These are phyloP conservation scores for Colossoma macropomum DNA, from an alignment of 2,113 vertebrate genomes.

Conservation along the genomic window DNA sequence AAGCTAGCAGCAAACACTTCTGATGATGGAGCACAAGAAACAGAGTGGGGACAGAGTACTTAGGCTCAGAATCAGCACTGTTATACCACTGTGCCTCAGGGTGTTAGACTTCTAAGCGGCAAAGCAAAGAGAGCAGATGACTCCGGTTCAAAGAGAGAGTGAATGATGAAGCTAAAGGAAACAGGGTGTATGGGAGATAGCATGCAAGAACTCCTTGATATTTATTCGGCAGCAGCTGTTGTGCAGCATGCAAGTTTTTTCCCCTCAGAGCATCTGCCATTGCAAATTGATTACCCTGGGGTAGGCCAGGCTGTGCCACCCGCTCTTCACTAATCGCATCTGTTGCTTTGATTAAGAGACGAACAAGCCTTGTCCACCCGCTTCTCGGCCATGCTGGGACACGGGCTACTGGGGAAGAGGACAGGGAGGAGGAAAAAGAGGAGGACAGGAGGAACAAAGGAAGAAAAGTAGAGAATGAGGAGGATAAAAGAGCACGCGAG, in stretches of 20 bases:
- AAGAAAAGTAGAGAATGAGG: neutral
- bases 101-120: neutral
- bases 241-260: slow-evolving; percentile 59
- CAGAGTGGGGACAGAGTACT: neutral
- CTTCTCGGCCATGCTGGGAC: neutral
- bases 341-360: slow-evolving; percentile 73
- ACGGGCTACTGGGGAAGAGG: neutral
- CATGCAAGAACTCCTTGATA: slow-evolving; percentile 50
- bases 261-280: slow-evolving; percentile 70
- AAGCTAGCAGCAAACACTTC: neutral
- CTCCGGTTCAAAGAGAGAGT: slow-evolving; percentile 32
- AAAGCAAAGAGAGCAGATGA: slow-evolving; percentile 18
- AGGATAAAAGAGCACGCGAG: slow-evolving; percentile 1
- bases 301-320: slow-evolving; percentile 53
- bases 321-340: slow-evolving; percentile 65
- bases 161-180: slow-evolving; percentile 27
- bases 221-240: slow-evolving; percentile 68
- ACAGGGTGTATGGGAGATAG: neutral
- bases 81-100: neutral
- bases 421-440: neutral
- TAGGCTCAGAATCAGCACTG: neutral
- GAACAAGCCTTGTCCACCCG: slow-evolving; percentile 46
- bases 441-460: neutral
- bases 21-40: neutral
- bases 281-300: slow-evolving; percentile 76